Base-by-base conservation (phyloP, 2,888 invertebrate genomes). In the Lasioglossum malachurum region DNA sequence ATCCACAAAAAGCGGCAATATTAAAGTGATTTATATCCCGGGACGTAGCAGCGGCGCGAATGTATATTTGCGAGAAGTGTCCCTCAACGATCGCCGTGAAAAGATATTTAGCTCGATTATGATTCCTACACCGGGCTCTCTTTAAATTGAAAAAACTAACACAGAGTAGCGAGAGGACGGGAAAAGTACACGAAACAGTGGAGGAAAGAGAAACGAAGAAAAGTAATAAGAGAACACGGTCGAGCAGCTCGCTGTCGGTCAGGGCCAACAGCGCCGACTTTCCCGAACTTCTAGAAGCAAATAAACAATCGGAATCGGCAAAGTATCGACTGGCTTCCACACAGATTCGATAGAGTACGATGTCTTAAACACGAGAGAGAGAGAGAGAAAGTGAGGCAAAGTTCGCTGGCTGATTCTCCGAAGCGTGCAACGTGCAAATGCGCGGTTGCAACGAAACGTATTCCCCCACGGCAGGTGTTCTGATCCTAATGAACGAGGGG, bases 1-100 rank as follows among this genome's bases (percentile, higher is more conserved):
- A 14, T 64, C 60, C 60, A 64, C 60, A 64, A 64, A 64, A 64
- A 64, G 60, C 60, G 60, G 31, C 60, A 64, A 64, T 64, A 64
- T 64, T 64, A 64, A 64, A 64, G 27, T 64, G 60, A 64, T 64
- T 64, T 53, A 53, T 53, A 53, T 53, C 53, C 10, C 23, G 23
- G 8, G 7, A 19, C 53, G 2, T 16, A 16, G 5, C 23, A 23
- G 23, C 53, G n/a, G 23, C 23, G 53, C 23, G 53, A 53, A 23
- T 53, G 53, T 53, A 53, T 53, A 53, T 53, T 53, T 53, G 53
- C 53, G 53, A 53, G 53, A 10, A 64, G 60, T 27, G 60, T 64
- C 60, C 60, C 60, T 27, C 60, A 31, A 64, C 27, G 27, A 7
- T 64, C 16, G 14, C 60, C 0, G 27, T 23, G 53, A 31, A 31